Evolutionary conservation across 2,797 vertebrate genomes (phyloP).

Genomic region (Leptatherina wallacei): DNA sequence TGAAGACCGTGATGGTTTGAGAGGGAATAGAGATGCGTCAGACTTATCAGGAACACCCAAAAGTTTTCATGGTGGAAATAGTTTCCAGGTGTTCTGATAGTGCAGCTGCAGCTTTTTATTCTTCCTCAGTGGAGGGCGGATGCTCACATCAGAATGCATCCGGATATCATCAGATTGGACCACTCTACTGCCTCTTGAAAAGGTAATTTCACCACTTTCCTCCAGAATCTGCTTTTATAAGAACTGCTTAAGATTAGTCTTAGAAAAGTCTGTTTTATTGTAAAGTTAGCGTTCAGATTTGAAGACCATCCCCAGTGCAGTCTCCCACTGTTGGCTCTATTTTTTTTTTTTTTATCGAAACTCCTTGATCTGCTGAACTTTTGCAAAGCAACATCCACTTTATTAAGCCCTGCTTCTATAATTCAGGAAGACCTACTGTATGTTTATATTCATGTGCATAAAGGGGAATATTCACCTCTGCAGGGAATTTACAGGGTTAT

Average conservation of each 20-base stretch:
- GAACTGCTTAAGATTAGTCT: slow-evolving; percentile 9
- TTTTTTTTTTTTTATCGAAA: background rate
- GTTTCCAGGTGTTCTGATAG: slow-evolving; percentile 61
- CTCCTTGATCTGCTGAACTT: background rate
- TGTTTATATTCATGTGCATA: background rate
- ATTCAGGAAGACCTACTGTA: background rate
- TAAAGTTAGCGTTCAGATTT: background rate
- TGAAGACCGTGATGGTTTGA: slow-evolving; percentile 71
- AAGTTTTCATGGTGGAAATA: slow-evolving; percentile 48
- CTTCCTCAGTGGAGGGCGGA: slow-evolving; percentile 18
- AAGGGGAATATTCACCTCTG: background rate
- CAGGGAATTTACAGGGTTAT: background rate
- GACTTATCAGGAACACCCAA: slow-evolving; percentile 27
- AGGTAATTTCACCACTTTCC: slow-evolving; percentile 5
- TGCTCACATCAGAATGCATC: slow-evolving; percentile 12
- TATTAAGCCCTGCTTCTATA: background rate
- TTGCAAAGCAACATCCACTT: background rate
- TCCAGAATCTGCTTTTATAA: background rate
- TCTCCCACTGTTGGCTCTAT: slow-evolving; percentile 7
- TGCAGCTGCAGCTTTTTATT: slow-evolving; percentile 14
- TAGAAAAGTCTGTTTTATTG: background rate
- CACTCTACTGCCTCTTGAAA: slow-evolving; percentile 14
- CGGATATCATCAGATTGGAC: slow-evolving; percentile 7
- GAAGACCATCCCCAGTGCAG: background rate
- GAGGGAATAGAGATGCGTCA: slow-evolving; percentile 49